These are phyloP conservation scores for Lasioglossum figueresi DNA, from an alignment of 2,888 invertebrate genomes.

Conservation along the genomic window DNA sequence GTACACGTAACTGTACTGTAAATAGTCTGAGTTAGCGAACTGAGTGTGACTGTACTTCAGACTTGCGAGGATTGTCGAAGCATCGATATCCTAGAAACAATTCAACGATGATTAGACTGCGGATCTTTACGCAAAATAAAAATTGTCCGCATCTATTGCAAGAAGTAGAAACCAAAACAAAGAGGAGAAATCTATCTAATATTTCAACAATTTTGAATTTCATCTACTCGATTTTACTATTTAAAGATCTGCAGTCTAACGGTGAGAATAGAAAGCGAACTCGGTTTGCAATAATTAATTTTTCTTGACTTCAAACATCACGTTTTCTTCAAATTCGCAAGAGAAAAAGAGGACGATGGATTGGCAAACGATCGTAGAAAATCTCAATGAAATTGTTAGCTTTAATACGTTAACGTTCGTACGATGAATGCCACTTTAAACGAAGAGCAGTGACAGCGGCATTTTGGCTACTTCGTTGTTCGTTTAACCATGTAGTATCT, in stretches of 20 bases:
- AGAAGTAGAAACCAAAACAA: no score
- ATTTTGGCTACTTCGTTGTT: neutral
- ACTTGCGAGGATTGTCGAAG: neutral
- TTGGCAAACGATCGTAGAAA: neutral
- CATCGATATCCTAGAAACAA: neutral
- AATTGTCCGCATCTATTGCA: no score
- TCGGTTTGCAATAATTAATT: neutral
- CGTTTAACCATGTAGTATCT: neutral
- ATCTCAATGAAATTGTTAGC: neutral
- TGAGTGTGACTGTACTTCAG: neutral
- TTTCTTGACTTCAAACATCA: neutral
- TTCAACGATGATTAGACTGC: neutral
- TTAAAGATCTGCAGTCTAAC: no score
- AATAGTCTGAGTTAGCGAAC: neutral
- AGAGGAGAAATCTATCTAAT: no score
- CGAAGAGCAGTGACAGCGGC: neutral
- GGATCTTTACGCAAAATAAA: no score
- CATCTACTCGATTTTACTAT: no score
- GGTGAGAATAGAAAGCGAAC: neutral
- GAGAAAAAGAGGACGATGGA: neutral
- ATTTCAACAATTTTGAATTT: no score
- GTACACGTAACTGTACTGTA: neutral
- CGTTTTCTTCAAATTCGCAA: neutral
- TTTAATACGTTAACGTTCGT: neutral
- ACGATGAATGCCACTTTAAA: neutral